These are phyloP conservation scores for Popillia japonica DNA, from an alignment of 1,140 invertebrate genomes.

Conservation along the genomic window DNA sequence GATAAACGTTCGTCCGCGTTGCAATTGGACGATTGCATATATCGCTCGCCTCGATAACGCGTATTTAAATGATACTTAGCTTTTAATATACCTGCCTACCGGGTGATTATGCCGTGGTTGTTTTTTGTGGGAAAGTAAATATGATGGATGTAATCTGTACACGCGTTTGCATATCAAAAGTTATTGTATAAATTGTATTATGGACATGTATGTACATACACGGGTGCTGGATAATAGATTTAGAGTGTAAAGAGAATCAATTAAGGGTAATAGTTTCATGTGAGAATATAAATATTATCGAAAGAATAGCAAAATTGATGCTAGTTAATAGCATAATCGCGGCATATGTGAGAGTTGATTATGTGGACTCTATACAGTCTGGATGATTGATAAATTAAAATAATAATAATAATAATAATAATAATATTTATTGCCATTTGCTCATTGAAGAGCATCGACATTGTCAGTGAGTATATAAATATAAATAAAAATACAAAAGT, in stretches of 20 bases:
- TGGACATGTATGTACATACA: background rate
- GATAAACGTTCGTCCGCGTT: background rate
- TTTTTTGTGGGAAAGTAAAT: constrained; percentile 35
- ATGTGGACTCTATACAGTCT: too few relatives aligned
- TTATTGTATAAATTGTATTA: constrained; percentile 12
- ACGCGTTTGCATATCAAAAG: background rate
- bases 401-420: too few relatives aligned
- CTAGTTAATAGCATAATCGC: too few relatives aligned
- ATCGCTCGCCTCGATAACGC: constrained; percentile 56
- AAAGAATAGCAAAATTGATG: too few relatives aligned
- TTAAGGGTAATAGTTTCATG: too few relatives aligned
- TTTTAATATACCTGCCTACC: constrained; percentile 54
- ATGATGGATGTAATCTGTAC: constrained; percentile 13
- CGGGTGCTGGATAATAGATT: background rate
- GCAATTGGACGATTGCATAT: constrained; percentile 41
- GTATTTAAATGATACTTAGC: constrained; percentile 56
- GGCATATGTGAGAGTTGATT: too few relatives aligned
- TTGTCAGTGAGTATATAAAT: too few relatives aligned
- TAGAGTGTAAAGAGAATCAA: background rate
- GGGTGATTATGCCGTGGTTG: constrained; percentile 22
- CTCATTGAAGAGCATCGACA: too few relatives aligned
- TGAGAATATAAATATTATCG: too few relatives aligned
- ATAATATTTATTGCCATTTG: too few relatives aligned
- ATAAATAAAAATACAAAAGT: too few relatives aligned
- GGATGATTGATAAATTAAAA: too few relatives aligned